Percentiles rank a stretch among this genome's conserved stretches.
These are phyloP conservation scores for Jordanella pulchra DNA, from an alignment of 2,797 vertebrate species.

Conservation along the genomic window DNA sequence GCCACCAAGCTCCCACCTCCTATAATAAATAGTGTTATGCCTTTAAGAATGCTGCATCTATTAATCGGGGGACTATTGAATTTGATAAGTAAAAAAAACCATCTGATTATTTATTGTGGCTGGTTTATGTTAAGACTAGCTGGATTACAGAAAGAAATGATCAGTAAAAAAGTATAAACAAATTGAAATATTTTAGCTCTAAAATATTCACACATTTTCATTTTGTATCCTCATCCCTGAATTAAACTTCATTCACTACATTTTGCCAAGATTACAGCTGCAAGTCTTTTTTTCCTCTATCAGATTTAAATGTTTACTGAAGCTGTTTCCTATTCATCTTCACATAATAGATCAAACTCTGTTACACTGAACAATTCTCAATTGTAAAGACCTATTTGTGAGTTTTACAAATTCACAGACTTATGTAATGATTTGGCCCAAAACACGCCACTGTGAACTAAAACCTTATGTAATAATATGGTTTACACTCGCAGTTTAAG, in stretches of 20 bases:
- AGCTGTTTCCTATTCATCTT: too few relatives aligned
- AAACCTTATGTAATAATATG: constrained; percentile 1
- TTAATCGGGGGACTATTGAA: not conserved
- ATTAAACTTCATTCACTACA: too few relatives aligned
- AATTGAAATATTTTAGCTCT: not conserved
- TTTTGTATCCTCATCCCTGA: too few relatives aligned
- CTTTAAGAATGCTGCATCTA: not conserved
- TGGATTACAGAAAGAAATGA: not conserved
- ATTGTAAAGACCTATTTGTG: too few relatives aligned
- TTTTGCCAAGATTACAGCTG: too few relatives aligned
- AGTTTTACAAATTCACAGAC: not conserved
- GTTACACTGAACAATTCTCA: too few relatives aligned
- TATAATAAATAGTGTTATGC: not conserved
- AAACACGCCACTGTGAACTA: constrained; percentile 9
- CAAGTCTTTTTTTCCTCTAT: too few relatives aligned
- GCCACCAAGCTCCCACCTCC: not conserved
- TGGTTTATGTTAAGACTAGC: not conserved
- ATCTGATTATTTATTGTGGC: not conserved
- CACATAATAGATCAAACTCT: too few relatives aligned
- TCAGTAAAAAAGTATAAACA: not conserved
- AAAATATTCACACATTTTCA: too few relatives aligned
- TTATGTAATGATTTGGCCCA: constrained; percentile 5
- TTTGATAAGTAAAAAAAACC: not conserved
- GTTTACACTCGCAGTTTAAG: not conserved
- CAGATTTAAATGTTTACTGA: too few relatives aligned